Base-by-base conservation (phyloP, 2,113 vertebrate genomes). In the Melanostigma gelatinosum region DNA sequence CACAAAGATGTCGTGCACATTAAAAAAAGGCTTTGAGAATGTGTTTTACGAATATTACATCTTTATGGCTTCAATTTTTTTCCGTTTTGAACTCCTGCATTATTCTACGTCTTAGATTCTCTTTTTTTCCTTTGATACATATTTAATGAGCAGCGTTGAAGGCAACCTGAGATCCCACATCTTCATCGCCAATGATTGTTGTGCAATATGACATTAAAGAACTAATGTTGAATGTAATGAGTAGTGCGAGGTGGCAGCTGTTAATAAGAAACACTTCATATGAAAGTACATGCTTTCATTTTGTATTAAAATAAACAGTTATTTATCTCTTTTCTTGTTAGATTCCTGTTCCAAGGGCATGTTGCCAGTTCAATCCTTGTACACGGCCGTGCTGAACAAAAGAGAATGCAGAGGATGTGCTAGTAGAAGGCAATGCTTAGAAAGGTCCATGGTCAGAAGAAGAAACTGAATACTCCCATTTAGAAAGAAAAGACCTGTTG, bases 381-480 rank as follows among this genome's bases (percentile, higher is more conserved):
- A 20, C 44, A 46, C 1, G 0, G 57, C 22, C 22, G 8, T 36
- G 13, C 20, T 46, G 32, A 80, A 73, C 29, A 38, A 58, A 80
- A 44, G 9, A 34, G 46, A 64, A 55, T n/a, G 18, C 4, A 44
- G 54, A 48, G 22, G 27, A 66, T 48, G 50, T 79, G 27, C 46
- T 57, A 8, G 77, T 46, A 20, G 18, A 73, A 80, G 32, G 62
- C n/a, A 10, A 15, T 7, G 16, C 62, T 64, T 66, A 42, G 24
- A 64, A 52, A 70, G 38, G 29, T 42, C 38, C 12, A n/a, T 2
- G 20, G 40, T 36, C 15, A 15, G 44, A 22, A 6, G 34, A 36
- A 48, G 9, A 29, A 48, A 68, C 34, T 60, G 27, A 68, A 34
- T 36, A 36, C 8, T 16, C 13, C 13, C 15, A 7, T 58, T 58